Evolutionary conservation across 2,113 vertebrate species (phyloP).

Genomic region (Neopipo cinnamomea): DNA sequence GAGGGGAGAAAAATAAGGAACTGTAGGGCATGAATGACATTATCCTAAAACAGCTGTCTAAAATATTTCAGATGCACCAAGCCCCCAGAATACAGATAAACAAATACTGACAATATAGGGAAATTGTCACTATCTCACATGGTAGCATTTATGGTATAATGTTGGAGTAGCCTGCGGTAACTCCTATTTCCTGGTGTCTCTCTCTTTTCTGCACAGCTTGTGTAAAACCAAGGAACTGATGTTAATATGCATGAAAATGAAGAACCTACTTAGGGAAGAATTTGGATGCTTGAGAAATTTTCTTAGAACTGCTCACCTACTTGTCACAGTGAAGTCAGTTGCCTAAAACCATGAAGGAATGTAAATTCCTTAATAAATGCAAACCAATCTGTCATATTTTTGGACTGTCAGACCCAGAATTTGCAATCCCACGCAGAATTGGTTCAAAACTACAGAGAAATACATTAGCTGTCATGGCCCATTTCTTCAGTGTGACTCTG

Average conservation of each 20-base stretch:
- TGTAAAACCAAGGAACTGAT: not conserved
- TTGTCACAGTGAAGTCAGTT: not conserved
- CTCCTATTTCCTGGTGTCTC: not conserved
- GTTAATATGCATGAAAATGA: not conserved
- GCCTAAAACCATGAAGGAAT: not conserved
- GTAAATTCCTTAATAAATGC: not conserved
- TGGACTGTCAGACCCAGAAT: not conserved
- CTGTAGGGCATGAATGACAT: not conserved
- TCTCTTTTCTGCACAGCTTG: not conserved
- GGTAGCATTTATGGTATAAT: not conserved
- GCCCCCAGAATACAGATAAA: not conserved
- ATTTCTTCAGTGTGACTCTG: not conserved
- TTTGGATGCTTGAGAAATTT: not conserved
- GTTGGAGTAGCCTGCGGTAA: not conserved
- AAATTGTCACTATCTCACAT: not conserved
- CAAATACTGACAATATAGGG: not conserved
- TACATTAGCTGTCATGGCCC: not conserved
- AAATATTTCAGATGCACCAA: not conserved
- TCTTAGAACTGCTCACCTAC: not conserved
- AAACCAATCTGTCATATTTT: conserved; percentile 19
- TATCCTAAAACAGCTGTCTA: not conserved
- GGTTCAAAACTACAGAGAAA: conserved; percentile 18
- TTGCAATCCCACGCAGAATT: conserved; percentile 15
- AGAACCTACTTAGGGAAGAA: not conserved
- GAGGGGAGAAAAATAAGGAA: not conserved